Conservation (phyloP, 2,888 invertebrate species). For the Plebejus melissa region DNA sequence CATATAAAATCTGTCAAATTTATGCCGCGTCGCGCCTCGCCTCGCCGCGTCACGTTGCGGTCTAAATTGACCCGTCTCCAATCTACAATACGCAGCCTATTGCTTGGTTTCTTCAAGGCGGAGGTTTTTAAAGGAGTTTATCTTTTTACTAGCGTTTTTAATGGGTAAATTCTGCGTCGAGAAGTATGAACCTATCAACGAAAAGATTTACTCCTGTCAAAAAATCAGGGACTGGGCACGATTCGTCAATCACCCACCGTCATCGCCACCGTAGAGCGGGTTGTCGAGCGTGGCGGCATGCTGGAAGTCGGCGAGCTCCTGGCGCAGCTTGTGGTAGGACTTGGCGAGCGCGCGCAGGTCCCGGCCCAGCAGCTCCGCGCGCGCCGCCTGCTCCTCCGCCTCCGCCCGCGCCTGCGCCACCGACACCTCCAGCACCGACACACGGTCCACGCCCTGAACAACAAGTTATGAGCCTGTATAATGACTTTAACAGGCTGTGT, state of each 20-base stretch:
- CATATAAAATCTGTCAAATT: too few species aligned
- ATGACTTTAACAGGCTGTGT: neutral
- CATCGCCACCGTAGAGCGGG: conserved; percentile 57
- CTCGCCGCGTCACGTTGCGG: too few species aligned
- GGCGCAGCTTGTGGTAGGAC: conserved; percentile 64
- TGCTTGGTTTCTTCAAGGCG: too few species aligned
- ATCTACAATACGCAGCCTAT: too few species aligned
- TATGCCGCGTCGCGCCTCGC: too few species aligned
- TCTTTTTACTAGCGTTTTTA: too few species aligned
- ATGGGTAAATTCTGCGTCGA: too few species aligned
- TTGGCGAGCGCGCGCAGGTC: conserved; percentile 67
- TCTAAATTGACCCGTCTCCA: too few species aligned
- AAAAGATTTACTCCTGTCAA: too few species aligned
- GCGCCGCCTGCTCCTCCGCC: conserved; percentile 50
- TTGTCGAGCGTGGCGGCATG: conserved; percentile 55
- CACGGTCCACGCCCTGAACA: conserved; percentile 57
- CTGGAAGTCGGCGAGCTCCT: conserved; percentile 67
- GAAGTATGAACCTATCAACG: too few species aligned
- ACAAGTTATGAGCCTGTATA: neutral
- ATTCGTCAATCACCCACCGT: conserved; percentile 49
- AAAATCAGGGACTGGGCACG: neutral
- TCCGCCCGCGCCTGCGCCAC: conserved; percentile 73
- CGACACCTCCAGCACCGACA: conserved; percentile 72
- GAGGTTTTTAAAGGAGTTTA: too few species aligned
- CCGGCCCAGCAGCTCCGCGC: conserved; percentile 54